Evolutionary conservation across 2,113 vertebrate species (phyloP).

Genomic region (Odocoileus hemionus): DNA sequence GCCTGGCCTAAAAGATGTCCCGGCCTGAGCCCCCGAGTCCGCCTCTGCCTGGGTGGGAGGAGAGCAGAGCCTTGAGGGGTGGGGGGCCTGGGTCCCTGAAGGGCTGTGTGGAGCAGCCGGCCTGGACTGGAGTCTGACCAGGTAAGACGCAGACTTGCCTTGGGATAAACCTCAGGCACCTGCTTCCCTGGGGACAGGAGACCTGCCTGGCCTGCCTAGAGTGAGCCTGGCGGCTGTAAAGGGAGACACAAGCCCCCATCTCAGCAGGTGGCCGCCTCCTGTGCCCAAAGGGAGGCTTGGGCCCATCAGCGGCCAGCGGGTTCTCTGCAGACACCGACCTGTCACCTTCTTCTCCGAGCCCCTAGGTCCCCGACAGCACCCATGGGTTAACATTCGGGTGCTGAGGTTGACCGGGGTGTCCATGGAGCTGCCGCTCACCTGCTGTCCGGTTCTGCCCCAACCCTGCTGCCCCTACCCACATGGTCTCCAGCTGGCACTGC

Average conservation of each 20-base stretch:
- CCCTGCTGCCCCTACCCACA: neutral
- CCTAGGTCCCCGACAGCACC: rapidly evolving
- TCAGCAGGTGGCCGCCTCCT: neutral
- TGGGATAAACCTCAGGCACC: neutral
- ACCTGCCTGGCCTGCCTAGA: neutral
- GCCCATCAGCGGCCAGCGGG: neutral
- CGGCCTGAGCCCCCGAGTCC: neutral
- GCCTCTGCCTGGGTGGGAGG: neutral
- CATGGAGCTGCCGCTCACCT: too few relatives aligned
- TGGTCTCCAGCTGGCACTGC: neutral
- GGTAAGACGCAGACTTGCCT: neutral
- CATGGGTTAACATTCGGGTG: neutral
- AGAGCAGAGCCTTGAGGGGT: neutral
- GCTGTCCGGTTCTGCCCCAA: neutral
- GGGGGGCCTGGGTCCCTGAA: neutral
- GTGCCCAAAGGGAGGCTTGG: neutral
- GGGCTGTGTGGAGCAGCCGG: neutral
- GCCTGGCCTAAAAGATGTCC: neutral
- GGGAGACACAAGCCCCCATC: neutral
- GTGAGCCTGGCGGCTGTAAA: neutral
- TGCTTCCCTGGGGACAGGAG: neutral
- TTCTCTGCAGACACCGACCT: neutral
- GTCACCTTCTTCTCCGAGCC: neutral
- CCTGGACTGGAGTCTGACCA: neutral
- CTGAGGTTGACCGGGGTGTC: neutral